Conservation (phyloP, 2,797 vertebrate species). For the Gambusia yucatana region DNA sequence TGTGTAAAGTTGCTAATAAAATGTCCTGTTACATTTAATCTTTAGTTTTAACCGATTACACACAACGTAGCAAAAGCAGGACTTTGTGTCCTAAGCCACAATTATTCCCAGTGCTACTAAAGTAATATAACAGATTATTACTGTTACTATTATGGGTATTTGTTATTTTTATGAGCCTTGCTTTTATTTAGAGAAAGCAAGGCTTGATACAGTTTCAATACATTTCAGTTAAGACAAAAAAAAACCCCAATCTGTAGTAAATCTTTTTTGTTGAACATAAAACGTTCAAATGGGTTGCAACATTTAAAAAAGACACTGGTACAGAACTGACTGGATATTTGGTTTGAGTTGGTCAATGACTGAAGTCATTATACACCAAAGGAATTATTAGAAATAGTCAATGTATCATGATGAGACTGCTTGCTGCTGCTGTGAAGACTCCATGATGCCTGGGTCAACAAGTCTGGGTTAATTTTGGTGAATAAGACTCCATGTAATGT, state of each 20-base stretch:
- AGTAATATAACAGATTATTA: neutral
- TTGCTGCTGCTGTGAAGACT: neutral
- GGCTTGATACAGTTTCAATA: neutral
- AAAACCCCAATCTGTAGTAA: neutral
- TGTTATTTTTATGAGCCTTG: neutral
- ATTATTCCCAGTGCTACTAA: neutral
- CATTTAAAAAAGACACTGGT: neutral
- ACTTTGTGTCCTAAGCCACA: neutral
- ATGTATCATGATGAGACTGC: neutral
- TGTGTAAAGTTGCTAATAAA: conserved; percentile 2
- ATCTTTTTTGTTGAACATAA: neutral
- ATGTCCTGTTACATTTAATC: neutral
- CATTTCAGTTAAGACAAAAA: neutral
- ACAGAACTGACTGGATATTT: neutral
- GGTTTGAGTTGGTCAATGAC: neutral
- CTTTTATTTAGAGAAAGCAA: neutral
- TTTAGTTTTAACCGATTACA: neutral
- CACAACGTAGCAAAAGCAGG: neutral
- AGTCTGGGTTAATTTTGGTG: neutral
- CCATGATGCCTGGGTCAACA: neutral
- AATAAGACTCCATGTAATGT: neutral
- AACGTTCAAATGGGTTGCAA: neutral
- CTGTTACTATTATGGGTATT: neutral
- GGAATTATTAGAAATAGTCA: neutral
- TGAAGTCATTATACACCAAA: neutral